Evolutionary conservation across 1,140 invertebrate species (phyloP).

Genomic region (Ganaspis sp.): DNA sequence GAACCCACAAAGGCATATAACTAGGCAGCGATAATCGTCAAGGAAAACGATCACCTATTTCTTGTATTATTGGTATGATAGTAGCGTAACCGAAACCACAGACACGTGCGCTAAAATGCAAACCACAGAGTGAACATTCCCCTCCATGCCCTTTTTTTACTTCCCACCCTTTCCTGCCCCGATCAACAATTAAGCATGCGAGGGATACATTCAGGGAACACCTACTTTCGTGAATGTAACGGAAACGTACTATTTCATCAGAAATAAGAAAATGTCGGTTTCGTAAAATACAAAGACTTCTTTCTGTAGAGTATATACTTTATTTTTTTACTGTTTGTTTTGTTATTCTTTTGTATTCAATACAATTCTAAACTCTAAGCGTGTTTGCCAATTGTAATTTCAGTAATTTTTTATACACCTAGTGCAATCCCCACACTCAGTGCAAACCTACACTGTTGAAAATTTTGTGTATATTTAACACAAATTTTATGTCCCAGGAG

Average conservation of each 20-base stretch:
- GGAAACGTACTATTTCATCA: slow-evolving; percentile 27
- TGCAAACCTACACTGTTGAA: too few relatives aligned
- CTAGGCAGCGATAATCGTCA: slow-evolving; percentile 15
- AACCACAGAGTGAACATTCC: slow-evolving; percentile 27
- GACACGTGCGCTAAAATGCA: slow-evolving; percentile 20
- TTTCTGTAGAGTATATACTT: not conserved
- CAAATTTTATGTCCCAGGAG: too few relatives aligned
- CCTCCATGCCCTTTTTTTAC: not conserved
- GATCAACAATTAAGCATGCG: slow-evolving; percentile 23
- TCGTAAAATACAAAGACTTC: not conserved
- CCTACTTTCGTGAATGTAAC: slow-evolving; percentile 24
- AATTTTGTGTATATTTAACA: too few relatives aligned
- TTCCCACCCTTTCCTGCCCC: slow-evolving; percentile 20
- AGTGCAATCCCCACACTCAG: too few relatives aligned
- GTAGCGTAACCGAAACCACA: slow-evolving; percentile 3
- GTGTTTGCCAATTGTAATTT: too few relatives aligned
- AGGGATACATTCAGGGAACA: slow-evolving; percentile 21
- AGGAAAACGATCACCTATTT: slow-evolving; percentile 22
- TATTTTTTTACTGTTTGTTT: slow-evolving; percentile 17
- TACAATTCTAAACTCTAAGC: not conserved
- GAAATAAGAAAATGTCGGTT: not conserved
- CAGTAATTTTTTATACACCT: not conserved
- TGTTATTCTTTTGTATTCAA: not conserved
- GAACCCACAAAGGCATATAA: slow-evolving; percentile 11
- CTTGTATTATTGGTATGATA: slow-evolving; percentile 9